Base-by-base conservation (phyloP, 2,113 vertebrate species). In the Rhabdomys dilectus region DNA sequence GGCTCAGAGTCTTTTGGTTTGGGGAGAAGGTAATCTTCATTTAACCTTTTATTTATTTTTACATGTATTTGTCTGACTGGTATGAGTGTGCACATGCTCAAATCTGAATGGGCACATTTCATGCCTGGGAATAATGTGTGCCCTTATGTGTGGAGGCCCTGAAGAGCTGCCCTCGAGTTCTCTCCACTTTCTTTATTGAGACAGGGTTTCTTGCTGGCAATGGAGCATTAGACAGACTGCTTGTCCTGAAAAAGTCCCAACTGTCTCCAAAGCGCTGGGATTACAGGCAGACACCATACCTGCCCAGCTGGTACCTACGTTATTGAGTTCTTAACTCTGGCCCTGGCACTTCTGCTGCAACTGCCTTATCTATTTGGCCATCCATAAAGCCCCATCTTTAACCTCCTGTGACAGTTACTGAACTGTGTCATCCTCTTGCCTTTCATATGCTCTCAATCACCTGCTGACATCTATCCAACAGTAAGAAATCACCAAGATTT, bases 381-480 rank as follows among this genome's bases (percentile, higher is more conserved):
- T 39, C 0, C 1, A 1, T n/a, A 2, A 2, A 72, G 24, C 22
- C n/a, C 51, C 53, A 39, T 39, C 39, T 73, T 92, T 86, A 66
- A 91, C 88, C 77, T 80, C 29, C 76, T 62, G 34, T 85, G 64
- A 70, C 56, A 26, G 2, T 26, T 0, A 5, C 21, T 73, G 15
- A 2, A 60, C 82, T 29, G 42, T n/a, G 11, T 31, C 29, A 68
- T 82, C 84, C 17, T 60, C 70, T 60, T 10, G 42, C 11, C 92
- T 95, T 93, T 66, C 76, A 51, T 10, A 68, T 42, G 64, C 58
- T 82, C 86, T 95, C 45, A 81, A 11, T 75, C 91, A 73, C 77
- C 92, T 95, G 73, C 76, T 87, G 64, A 73, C 34, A 51, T 86
- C 73, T 70, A n/a, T 84, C 29, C 56, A 64, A 96, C 89, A 82